A percentile compares a stretch with the other conserved stretches of the same genome.
These are phyloP conservation scores for Lucilia sericata DNA, from an alignment of 1,140 invertebrate species.

Conservation along the genomic window DNA sequence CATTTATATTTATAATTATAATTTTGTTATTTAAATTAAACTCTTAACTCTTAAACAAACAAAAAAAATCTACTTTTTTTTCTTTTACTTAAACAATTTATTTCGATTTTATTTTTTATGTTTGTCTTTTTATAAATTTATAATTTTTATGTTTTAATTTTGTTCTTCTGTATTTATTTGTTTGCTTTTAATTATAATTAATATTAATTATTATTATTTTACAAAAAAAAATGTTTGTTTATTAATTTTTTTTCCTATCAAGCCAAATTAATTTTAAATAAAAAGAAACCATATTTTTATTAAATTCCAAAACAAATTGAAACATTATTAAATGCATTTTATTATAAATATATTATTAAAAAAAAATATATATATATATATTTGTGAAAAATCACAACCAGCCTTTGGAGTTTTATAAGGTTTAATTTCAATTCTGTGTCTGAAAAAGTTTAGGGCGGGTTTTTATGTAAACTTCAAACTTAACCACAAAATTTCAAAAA, in stretches of 20 bases:
- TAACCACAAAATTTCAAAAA: too few species aligned
- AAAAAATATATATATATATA: too few species aligned
- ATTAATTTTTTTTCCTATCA: conserved; percentile 32
- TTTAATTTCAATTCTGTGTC: too few species aligned
- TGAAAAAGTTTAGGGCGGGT: too few species aligned
- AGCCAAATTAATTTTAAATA: conserved; percentile 43
- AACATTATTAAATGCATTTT: neutral
- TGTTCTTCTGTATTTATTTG: conserved; percentile 26
- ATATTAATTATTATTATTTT: conserved; percentile 17
- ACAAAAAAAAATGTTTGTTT: conserved; percentile 1
- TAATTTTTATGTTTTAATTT: neutral
- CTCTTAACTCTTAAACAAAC: neutral
- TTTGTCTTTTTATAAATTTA: neutral
- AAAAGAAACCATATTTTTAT: conserved; percentile 41
- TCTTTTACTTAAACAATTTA: neutral
- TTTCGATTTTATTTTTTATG: neutral
- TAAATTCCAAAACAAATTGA: conserved; percentile 22
- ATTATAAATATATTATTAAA: neutral
- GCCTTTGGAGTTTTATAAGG: too few species aligned
- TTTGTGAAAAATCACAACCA: too few species aligned
- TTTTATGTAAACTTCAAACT: too few species aligned
- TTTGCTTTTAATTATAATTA: neutral
- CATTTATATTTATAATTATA: conserved; percentile 45
- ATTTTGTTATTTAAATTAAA: conserved; percentile 31
- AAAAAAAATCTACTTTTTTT: conserved; percentile 1